Conservation (phyloP, 2,113 vertebrate species). For the Anarrhichthys ocellatus region DNA sequence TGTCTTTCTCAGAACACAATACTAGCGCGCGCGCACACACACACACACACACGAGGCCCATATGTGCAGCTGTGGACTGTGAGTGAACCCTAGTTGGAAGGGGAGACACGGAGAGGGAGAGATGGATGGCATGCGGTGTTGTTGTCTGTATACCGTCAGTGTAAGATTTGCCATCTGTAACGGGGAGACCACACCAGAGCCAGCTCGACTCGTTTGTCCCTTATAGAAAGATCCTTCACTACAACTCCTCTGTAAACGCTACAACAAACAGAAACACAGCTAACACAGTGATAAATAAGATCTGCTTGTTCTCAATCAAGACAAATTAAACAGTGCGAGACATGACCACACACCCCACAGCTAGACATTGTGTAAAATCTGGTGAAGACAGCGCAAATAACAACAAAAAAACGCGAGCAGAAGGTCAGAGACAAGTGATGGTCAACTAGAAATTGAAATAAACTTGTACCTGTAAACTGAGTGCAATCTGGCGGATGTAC, state of each 20-base stretch:
- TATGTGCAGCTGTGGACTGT: conserved; percentile 74
- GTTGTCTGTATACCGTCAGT: conserved; percentile 64
- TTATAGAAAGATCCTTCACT: conserved; percentile 39
- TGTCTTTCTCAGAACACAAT: conserved; percentile 26
- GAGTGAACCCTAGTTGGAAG: conserved; percentile 58
- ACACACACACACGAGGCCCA: conserved; percentile 37
- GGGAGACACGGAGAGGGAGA: conserved; percentile 43
- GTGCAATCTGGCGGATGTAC: conserved; percentile 95
- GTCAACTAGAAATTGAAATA: not conserved
- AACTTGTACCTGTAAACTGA: conserved; percentile 91
- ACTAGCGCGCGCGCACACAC: not conserved
- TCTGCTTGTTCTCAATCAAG: not conserved
- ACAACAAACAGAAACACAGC: conserved; percentile 58
- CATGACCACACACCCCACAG: not conserved
- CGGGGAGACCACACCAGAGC: conserved; percentile 44
- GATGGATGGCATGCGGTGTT: conserved; percentile 57
- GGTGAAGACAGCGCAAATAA: not conserved
- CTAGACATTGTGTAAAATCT: not conserved
- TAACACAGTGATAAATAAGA: conserved; percentile 19
- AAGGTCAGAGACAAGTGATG: not conserved
- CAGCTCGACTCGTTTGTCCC: conserved; percentile 49
- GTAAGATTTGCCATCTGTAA: conserved; percentile 59
- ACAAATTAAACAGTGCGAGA: not conserved
- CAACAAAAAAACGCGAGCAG: not conserved
- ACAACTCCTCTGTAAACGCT: conserved; percentile 44